Percentiles rank a stretch among this genome's conserved stretches.
Conservation (phyloP, 1,140 invertebrate genomes). For the Anagrus nilaparvatae region DNA sequence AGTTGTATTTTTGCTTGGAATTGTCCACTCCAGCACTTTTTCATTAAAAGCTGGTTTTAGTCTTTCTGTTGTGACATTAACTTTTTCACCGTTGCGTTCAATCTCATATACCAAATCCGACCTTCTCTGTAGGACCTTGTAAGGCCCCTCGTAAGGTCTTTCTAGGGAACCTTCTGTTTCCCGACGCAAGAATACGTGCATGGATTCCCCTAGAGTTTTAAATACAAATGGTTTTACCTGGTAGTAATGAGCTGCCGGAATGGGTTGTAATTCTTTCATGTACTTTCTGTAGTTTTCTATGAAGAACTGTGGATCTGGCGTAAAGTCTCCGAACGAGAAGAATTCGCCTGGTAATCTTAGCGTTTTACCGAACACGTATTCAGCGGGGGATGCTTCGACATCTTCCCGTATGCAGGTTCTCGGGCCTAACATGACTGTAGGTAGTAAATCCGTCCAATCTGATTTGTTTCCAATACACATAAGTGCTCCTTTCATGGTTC, state of each 20-base stretch:
- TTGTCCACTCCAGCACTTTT: too few relatives aligned
- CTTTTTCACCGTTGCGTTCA: background rate
- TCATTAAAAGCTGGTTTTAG: conserved; percentile 5
- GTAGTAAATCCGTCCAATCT: too few relatives aligned
- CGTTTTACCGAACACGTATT: too few relatives aligned
- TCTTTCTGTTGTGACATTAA: background rate
- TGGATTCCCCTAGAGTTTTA: conserved; percentile 4
- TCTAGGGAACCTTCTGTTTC: conserved; percentile 16
- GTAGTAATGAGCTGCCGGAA: conserved; percentile 11
- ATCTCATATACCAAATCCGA: background rate
- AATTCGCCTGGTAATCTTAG: conserved; percentile 33
- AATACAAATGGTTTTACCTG: conserved; percentile 7
- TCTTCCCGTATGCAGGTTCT: too few relatives aligned
- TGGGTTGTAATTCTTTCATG: conserved; percentile 14
- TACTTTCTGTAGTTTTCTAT: conserved; percentile 9
- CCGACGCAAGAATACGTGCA: conserved; percentile 19
- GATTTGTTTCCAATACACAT: conserved; percentile 18
- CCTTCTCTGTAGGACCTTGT: conserved; percentile 14
- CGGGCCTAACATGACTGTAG: too few relatives aligned
- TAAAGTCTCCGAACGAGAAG: conserved; percentile 12
- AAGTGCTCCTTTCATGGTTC: too few relatives aligned
- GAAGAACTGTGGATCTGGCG: conserved; percentile 3
- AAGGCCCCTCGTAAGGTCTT: conserved; percentile 20
- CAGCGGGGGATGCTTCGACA: too few relatives aligned
- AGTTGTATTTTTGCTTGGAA: too few relatives aligned